Percentiles rank a stretch among this genome's conserved stretches.
Conservation (phyloP, 2,888 invertebrate species). For the Melipona beecheii region DNA sequence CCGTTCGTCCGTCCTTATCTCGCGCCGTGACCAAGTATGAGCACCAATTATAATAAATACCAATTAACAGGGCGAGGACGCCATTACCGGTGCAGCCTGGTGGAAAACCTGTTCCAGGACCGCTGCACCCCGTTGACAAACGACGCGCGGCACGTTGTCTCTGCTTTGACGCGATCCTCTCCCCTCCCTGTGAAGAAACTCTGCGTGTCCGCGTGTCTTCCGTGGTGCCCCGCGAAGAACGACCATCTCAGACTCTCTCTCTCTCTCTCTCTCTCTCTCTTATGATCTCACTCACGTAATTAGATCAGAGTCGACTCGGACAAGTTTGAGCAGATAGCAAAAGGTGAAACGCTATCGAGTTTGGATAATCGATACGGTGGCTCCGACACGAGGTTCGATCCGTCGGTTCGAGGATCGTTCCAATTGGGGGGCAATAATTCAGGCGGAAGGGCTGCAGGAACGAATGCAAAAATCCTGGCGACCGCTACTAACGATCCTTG, state of each 20-base stretch:
- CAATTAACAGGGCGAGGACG: slow-evolving; percentile 81
- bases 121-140: slow-evolving; percentile 62
- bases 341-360: too few species aligned
- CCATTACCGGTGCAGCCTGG: slow-evolving; percentile 67
- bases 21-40: slow-evolving; percentile 71
- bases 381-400: too few species aligned
- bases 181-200: background rate
- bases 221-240: too few species aligned
- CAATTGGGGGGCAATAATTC: background rate
- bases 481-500: slow-evolving; percentile 40
- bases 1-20: slow-evolving; percentile 64
- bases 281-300: too few species aligned
- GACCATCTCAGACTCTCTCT: too few species aligned
- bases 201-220: too few species aligned
- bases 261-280: too few species aligned
- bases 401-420: background rate
- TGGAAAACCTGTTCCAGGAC: slow-evolving; percentile 64
- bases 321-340: too few species aligned
- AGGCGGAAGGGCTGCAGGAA: background rate
- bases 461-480: background rate
- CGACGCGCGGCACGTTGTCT: slow-evolving; percentile 42
- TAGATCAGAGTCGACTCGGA: too few species aligned
- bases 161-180: slow-evolving; percentile 48
- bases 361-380: too few species aligned
- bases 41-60: slow-evolving; percentile 84